Percentiles rank a stretch among this genome's conserved stretches.
Evolutionary conservation across 2,797 vertebrate species (phyloP).

Genomic region (Mareca penelope): DNA sequence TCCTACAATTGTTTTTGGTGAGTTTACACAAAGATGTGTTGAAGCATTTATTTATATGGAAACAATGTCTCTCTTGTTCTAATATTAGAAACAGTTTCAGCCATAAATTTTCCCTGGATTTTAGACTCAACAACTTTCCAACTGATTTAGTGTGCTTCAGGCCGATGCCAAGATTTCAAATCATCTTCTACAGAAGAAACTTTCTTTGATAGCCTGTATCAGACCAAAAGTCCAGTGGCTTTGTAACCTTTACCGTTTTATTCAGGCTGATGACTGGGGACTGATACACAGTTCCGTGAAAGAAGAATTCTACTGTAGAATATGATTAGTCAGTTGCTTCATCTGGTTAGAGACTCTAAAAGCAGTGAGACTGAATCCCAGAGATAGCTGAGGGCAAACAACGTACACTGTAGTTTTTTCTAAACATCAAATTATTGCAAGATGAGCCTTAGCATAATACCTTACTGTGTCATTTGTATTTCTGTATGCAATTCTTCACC

Average conservation of each 20-base stretch:
- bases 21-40: not conserved
- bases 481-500: slow-evolving; percentile 74
- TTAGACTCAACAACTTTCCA: not conserved
- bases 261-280: not conserved
- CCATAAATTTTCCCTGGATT: not conserved
- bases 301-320: not conserved
- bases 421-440: slow-evolving; percentile 80
- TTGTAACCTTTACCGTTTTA: not conserved
- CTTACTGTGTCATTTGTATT: slow-evolving; percentile 54
- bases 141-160: not conserved
- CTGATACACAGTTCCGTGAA: not conserved
- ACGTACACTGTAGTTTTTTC: slow-evolving; percentile 71
- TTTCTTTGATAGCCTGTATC: not conserved
- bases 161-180: not conserved
- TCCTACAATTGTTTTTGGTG: not conserved
- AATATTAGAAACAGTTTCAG: not conserved
- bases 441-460: slow-evolving; percentile 71
- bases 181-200: not conserved
- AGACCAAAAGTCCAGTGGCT: not conserved
- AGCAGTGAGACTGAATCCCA: slow-evolving; percentile 56
- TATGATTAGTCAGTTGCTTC: not conserved
- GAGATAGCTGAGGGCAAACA: slow-evolving; percentile 75
- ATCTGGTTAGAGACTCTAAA: not conserved
- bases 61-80: not conserved
- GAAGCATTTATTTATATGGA: not conserved